phyloP scores from a whole-genome alignment of 1,140 invertebrate species.

The Lineus longissimus region DNA sequence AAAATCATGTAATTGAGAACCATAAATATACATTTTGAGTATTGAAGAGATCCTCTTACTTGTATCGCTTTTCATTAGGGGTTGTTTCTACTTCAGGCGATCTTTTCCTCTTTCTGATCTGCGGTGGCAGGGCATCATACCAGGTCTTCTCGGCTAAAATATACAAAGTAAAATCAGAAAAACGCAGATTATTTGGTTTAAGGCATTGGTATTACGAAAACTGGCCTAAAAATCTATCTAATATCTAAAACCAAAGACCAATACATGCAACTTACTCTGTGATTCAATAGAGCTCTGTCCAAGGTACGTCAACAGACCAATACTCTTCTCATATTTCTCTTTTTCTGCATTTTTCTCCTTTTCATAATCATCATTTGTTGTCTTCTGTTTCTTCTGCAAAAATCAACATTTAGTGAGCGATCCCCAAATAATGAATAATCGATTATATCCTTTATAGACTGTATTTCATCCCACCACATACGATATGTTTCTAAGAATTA shows the following conservation, averaged over 20 bases:
- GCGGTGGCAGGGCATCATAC: slow-evolving; percentile 58
- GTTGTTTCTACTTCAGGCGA: not conserved
- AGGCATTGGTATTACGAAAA: slow-evolving; percentile 8
- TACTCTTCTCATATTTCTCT: slow-evolving; percentile 96
- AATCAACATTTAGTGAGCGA: too few relatives aligned
- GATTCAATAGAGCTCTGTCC: slow-evolving; percentile 89
- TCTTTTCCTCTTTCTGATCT: slow-evolving; percentile 9
- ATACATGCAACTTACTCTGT: slow-evolving; percentile 22
- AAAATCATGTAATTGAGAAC: too few relatives aligned
- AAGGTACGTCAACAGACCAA: slow-evolving; percentile 92
- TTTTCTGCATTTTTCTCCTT: slow-evolving; percentile 85
- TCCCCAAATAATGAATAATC: not conserved
- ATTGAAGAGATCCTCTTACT: too few relatives aligned
- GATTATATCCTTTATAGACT: too few relatives aligned
- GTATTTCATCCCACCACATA: too few relatives aligned
- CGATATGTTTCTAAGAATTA: too few relatives aligned
- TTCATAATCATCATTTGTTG: slow-evolving; percentile 79
- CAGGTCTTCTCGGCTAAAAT: slow-evolving; percentile 68
- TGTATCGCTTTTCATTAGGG: too few relatives aligned
- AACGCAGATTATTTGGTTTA: slow-evolving; percentile 8
- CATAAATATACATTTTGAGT: too few relatives aligned
- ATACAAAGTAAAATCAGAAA: slow-evolving; percentile 15
- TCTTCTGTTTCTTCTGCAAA: slow-evolving; percentile 60
- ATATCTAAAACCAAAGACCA: slow-evolving; percentile 4
- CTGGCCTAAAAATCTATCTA: slow-evolving; percentile 4